Base-by-base conservation (phyloP, 1,140 invertebrate species). In the Capitella teleta region DNA sequence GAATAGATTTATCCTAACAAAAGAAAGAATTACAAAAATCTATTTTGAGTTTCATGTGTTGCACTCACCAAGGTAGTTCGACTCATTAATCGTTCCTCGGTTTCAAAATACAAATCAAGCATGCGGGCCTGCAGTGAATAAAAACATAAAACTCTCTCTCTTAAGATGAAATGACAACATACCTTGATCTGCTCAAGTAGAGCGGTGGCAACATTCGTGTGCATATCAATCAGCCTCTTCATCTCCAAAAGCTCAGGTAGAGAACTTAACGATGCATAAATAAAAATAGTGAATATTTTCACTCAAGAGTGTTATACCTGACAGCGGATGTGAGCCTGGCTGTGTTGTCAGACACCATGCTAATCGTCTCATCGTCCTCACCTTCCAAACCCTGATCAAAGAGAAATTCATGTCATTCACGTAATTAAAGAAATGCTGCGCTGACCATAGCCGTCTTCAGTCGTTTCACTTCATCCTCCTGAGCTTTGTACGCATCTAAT, bases 191-290 rank as follows among this genome's bases (percentile, higher is more conserved):
- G 82, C 68, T 94, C 90, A 24, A 96, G 74, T 54, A 96, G 84
- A 16, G 84, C 82, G 57, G 93, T 98, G 6, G 95, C 95, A 58
- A 98, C 85, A 52, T 90, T 95, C 10, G 91, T 98, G 68, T 99
- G 96, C 84, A 96, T 92, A 67, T 98, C 94, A 58, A 99, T 94
- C 5, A 98, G 77, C 41, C 90, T 76, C 69, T 99, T 99, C 75
- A 89, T 94, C 73, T 98, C 93, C 61, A 98, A 78, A 3, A 98
- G 75, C 68, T 98, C 90, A 14, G 95, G 95, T 55, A 98, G 75
- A 4, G 88, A 93, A 69, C 75, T 76, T 30, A 61, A 63, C 54
- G n/a, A n/a, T n/a, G n/a, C n/a, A 16, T 19, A 37, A 50, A 24
- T 18, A 12, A 48, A 49, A 32, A 26, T 37, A 30, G 24, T 16